These are phyloP conservation scores for Bombus superbus DNA, from an alignment of 1,140 invertebrate species.

Conservation along the genomic window DNA sequence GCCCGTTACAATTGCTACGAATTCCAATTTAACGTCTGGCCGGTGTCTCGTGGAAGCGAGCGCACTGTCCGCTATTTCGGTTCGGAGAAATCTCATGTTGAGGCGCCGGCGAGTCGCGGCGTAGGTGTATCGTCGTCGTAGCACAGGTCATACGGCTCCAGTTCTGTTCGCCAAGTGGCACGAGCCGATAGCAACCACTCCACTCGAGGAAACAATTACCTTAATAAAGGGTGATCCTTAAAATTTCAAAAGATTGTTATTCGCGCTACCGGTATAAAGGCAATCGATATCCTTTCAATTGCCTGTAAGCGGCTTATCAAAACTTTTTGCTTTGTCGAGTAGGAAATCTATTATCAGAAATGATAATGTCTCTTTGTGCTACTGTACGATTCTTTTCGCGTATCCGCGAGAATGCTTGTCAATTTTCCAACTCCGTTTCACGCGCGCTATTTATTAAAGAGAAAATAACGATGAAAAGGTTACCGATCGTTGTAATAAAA, in stretches of 20 bases:
- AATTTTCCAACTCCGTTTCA: neutral
- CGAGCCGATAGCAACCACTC: neutral
- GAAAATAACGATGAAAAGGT: neutral
- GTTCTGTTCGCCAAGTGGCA: neutral
- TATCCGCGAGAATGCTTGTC: neutral
- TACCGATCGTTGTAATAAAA: too few relatives aligned
- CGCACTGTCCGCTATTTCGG: constrained; percentile 6
- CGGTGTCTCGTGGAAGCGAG: constrained; percentile 31
- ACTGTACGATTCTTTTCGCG: neutral
- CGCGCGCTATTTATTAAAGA: neutral
- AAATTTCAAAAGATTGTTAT: constrained; percentile 19
- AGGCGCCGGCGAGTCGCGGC: constrained; percentile 45
- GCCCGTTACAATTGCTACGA: constrained; percentile 65
- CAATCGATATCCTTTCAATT: constrained; percentile 33
- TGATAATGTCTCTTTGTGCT: neutral
- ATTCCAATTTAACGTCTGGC: constrained; percentile 37
- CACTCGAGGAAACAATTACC: neutral
- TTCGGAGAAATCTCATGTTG: neutral
- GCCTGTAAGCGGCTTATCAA: constrained; percentile 29
- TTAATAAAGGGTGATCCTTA: constrained; percentile 4
- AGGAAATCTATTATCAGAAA: neutral
- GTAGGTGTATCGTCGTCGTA: constrained; percentile 9
- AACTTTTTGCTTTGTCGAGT: neutral
- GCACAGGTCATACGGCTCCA: neutral
- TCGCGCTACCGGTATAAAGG: neutral